Evolutionary conservation across 2,888 invertebrate genomes (phyloP).

Genomic region (Apamea monoglypha): DNA sequence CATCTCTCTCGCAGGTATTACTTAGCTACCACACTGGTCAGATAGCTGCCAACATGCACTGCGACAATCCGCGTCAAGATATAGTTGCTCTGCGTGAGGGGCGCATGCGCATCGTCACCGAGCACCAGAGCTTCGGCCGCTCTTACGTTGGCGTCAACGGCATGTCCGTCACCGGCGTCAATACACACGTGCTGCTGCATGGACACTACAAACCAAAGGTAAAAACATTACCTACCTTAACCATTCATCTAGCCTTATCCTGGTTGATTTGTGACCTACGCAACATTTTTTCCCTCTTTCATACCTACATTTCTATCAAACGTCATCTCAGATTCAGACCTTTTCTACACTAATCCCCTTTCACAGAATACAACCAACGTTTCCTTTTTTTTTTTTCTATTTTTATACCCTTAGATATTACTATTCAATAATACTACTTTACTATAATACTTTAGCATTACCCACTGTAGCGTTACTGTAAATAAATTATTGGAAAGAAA

Average conservation of each 20-base stretch:
- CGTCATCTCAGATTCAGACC: not conserved
- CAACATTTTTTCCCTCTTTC: not conserved
- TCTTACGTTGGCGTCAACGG: conserved; percentile 82
- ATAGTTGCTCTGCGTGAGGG: conserved; percentile 88
- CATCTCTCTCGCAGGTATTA: conserved; percentile 75
- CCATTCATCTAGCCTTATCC: not conserved
- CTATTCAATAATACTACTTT: no score
- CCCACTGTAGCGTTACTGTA: no score
- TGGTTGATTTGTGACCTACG: not conserved
- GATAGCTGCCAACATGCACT: conserved; percentile 94
- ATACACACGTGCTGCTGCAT: conserved; percentile 79
- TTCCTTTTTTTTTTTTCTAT: no score
- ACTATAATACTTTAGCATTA: no score
- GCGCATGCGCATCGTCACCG: conserved; percentile 90
- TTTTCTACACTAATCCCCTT: not conserved
- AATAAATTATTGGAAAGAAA: not conserved
- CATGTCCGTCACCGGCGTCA: conserved; percentile 79
- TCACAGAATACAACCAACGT: not conserved
- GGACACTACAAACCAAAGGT: conserved; percentile 82
- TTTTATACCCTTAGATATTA: not conserved
- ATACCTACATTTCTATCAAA: not conserved
- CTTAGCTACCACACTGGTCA: conserved; percentile 92
- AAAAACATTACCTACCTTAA: not conserved
- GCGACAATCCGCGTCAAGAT: conserved; percentile 88
- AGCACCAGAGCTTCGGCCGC: conserved; percentile 89